Conservation (phyloP, 2,113 vertebrate genomes). For the Meriones unguiculatus region DNA sequence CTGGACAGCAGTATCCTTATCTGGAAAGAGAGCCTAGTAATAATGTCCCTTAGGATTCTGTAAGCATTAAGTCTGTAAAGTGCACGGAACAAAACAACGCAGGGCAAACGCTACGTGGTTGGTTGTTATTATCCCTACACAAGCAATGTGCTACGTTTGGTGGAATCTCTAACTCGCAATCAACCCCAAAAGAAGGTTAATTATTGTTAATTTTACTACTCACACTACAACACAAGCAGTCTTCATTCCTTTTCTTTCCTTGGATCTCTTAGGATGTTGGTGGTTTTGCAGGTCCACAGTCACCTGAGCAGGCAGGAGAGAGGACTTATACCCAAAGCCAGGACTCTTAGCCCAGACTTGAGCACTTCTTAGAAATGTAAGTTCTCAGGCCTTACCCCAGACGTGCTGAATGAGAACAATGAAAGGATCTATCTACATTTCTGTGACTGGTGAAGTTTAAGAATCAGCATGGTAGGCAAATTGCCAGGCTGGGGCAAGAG, state of each 20-base stretch:
- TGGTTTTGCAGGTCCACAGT: not conserved
- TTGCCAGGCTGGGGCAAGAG: not conserved
- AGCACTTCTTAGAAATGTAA: not conserved
- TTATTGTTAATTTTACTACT: slow-evolving; percentile 28
- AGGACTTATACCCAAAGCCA: not conserved
- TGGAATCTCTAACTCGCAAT: not conserved
- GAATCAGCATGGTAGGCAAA: not conserved
- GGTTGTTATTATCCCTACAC: not conserved
- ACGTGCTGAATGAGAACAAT: not conserved
- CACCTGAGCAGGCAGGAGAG: not conserved
- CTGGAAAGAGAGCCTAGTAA: slow-evolving; percentile 16
- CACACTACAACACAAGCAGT: not conserved
- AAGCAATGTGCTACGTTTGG: not conserved
- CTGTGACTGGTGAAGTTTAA: not conserved
- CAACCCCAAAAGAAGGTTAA: slow-evolving; percentile 3
- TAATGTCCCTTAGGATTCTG: not conserved
- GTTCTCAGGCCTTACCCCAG: not conserved
- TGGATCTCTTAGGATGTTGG: not conserved
- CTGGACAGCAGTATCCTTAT: not conserved
- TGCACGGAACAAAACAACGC: not conserved
- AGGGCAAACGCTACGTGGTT: not conserved
- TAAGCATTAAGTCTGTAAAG: slow-evolving; percentile 26
- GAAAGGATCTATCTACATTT: not conserved
- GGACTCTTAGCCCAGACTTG: not conserved
- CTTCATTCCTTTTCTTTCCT: not conserved